Evolutionary conservation across 2,113 vertebrate genomes (phyloP).

Genomic region (Panthera tigris): DNA sequence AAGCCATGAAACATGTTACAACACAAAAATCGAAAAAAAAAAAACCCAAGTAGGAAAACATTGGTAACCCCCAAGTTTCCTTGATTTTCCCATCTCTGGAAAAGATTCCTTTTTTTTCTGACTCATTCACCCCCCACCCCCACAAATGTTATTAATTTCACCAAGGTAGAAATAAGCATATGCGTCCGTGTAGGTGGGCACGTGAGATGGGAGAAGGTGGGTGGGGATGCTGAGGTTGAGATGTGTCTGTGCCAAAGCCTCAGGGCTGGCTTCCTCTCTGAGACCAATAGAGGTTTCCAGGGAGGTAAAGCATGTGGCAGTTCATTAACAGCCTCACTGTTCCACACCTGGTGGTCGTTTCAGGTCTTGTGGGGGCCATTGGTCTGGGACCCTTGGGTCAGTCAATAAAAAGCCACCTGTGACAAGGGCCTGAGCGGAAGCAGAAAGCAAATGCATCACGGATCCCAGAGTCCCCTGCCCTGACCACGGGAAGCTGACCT

Average conservation of each 20-base stretch:
- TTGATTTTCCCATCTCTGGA: neutral
- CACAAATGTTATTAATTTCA: neutral
- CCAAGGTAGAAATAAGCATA: rapidly evolving
- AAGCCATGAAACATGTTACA: neutral
- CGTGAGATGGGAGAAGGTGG: rapidly evolving
- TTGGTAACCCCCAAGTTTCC: neutral
- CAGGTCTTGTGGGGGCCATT: neutral
- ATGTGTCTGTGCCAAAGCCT: neutral
- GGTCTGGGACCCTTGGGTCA: slow-evolving; percentile 6
- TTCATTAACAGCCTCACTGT: neutral
- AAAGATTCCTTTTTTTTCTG: neutral
- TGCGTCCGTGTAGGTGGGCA: neutral
- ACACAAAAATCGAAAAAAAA: neutral
- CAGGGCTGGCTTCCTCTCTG: neutral
- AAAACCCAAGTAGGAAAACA: neutral
- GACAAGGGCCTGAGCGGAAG: slow-evolving; percentile 3
- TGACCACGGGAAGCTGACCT: slow-evolving; percentile 36
- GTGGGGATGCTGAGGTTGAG: neutral
- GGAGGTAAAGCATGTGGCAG: neutral
- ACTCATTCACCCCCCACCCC: neutral
- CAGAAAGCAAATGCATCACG: neutral
- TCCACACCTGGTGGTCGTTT: slow-evolving; percentile 38
- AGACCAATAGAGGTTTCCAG: neutral
- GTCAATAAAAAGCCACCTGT: slow-evolving; percentile 61
- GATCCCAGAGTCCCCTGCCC: neutral